Conservation (phyloP, 2,888 invertebrate species). For the Hartigia nigra region DNA sequence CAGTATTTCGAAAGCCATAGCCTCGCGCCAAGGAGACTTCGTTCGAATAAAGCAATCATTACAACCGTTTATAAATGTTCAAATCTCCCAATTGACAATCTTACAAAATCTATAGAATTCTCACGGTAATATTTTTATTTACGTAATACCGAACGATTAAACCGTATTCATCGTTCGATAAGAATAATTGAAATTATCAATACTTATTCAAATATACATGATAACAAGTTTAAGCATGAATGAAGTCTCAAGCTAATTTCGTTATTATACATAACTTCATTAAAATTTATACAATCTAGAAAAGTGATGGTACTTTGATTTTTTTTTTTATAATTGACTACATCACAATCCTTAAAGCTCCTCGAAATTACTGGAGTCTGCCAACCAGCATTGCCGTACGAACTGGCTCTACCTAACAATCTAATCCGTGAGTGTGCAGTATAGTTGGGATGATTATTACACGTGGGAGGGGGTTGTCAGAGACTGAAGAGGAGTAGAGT, state of each 20-base stretch:
- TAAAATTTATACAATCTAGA: not conserved
- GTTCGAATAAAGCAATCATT: not conserved
- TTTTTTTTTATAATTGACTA: not conserved
- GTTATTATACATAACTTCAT: not conserved
- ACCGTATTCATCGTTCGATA: not conserved
- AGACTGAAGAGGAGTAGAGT: slow-evolving; percentile 25
- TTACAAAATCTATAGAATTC: not conserved
- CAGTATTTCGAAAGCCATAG: not conserved
- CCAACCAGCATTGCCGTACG: not conserved
- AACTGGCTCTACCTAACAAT: slow-evolving; percentile 26
- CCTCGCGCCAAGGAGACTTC: not conserved
- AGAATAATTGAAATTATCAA: not conserved
- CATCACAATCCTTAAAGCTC: not conserved
- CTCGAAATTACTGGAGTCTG: not conserved
- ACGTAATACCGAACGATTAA: not conserved
- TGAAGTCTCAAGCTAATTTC: not conserved
- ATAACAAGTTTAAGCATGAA: not conserved
- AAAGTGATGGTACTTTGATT: not conserved
- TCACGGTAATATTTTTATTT: not conserved
- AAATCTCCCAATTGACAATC: not conserved
- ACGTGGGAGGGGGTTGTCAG: slow-evolving; percentile 35
- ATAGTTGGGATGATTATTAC: slow-evolving; percentile 47
- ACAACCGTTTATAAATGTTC: not conserved
- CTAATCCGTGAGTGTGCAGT: slow-evolving; percentile 40
- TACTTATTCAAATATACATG: not conserved